phyloP scores from a whole-genome alignment of 23 tunicate genomes.

The Styela clava region DNA sequence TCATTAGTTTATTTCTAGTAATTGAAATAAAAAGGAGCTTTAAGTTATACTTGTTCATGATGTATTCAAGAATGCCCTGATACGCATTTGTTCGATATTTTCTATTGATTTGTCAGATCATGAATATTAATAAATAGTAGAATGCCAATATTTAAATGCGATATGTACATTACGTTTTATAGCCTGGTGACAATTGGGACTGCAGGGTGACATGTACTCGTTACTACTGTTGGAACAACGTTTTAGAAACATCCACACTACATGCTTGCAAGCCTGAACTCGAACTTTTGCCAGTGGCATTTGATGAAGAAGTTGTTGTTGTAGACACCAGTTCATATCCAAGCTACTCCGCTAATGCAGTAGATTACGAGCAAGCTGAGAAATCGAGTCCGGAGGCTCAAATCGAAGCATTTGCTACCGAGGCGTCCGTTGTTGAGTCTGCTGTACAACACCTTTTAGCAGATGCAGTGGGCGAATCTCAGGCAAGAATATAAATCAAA shows the following conservation, averaged over 20 bases:
- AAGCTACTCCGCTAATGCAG: slow-evolving; percentile 73
- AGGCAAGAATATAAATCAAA: slow-evolving; percentile 1
- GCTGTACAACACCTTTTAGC: neutral
- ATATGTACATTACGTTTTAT: neutral
- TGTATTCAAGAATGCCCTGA: no score
- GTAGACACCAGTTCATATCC: slow-evolving; percentile 45
- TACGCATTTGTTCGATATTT: no score
- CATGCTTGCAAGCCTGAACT: slow-evolving; percentile 66
- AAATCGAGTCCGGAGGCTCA: no score
- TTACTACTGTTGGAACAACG: slow-evolving; percentile 92
- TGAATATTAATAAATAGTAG: no score
- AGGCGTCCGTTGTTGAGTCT: neutral
- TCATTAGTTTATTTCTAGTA: no score
- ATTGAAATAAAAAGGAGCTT: no score
- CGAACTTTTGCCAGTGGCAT: slow-evolving; percentile 25
- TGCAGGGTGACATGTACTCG: slow-evolving; percentile 85
- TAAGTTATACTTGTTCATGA: no score
- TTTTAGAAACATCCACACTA: slow-evolving; percentile 58
- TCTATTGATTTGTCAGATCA: no score
- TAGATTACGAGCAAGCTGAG: slow-evolving; percentile 64
- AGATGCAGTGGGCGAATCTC: neutral
- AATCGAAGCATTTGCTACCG: no score
- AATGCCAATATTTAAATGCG: no score
- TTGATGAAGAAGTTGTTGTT: slow-evolving; percentile 14
- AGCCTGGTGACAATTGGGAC: slow-evolving; percentile 99